Evolutionary conservation across 2,797 vertebrate genomes (phyloP).

Genomic region (Gallinago solitaria): DNA sequence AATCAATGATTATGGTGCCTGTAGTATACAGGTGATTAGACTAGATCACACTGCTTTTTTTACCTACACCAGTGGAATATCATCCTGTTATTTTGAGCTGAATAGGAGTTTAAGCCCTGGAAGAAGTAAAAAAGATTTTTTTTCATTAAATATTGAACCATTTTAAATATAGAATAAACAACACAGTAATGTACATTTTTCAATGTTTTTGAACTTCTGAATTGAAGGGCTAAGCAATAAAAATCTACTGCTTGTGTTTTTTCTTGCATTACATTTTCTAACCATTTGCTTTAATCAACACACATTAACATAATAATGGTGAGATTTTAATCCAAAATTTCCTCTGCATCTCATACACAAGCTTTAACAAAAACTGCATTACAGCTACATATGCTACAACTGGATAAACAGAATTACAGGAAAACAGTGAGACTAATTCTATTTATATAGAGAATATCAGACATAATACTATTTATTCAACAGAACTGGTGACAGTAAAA

Average conservation of each 20-base stretch:
- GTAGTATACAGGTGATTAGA: neutral
- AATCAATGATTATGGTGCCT: neutral
- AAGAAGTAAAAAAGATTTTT: neutral
- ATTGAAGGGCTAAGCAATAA: neutral
- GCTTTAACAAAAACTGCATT: neutral
- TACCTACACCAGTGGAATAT: neutral
- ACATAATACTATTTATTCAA: neutral
- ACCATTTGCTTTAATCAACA: neutral
- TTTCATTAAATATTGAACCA: neutral
- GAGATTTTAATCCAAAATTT: neutral
- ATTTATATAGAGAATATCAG: neutral
- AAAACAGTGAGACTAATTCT: neutral
- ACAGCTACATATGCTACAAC: neutral
- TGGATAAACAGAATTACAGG: neutral
- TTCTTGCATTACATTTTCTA: neutral
- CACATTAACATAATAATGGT: neutral
- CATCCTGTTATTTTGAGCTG: neutral
- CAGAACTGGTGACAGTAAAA: neutral
- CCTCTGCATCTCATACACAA: neutral
- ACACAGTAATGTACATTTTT: neutral
- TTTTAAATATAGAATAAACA: neutral
- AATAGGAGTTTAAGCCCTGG: neutral
- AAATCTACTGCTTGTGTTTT: neutral
- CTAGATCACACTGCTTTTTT: neutral
- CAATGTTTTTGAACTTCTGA: neutral